Conservation (phyloP, 2,113 vertebrate genomes). For the Scytalopus superciliaris region DNA sequence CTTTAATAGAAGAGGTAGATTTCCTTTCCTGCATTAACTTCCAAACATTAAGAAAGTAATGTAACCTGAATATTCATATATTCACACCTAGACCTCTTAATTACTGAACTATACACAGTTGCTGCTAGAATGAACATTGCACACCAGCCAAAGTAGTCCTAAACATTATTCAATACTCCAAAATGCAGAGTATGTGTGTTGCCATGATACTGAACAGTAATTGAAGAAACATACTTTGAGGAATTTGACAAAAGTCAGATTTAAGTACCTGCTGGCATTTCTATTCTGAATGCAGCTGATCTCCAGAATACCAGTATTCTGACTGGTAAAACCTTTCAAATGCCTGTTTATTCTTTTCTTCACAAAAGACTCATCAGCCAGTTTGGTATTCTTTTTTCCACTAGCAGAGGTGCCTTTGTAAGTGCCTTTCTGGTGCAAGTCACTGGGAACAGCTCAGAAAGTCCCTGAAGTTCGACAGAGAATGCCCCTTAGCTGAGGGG, state of each 20-base stretch:
- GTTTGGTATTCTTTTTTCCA: neutral
- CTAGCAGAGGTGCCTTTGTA: neutral
- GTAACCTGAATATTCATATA: neutral
- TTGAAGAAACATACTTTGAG: neutral
- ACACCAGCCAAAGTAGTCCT: neutral
- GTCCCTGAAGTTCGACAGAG: neutral
- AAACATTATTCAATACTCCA: neutral
- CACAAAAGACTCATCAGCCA: fast-evolving
- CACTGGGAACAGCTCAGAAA: neutral
- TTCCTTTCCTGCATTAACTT: neutral
- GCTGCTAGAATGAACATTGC: neutral
- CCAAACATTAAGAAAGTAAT: neutral
- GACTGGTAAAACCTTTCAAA: neutral
- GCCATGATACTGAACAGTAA: neutral
- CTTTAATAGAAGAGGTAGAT: neutral
- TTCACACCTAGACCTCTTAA: neutral
- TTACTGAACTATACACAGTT: neutral
- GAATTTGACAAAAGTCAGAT: neutral
- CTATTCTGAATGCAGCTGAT: neutral
- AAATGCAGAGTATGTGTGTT: neutral
- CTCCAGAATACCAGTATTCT: neutral
- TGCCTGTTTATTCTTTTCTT: neutral
- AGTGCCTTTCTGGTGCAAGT: neutral
- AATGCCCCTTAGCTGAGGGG: neutral
- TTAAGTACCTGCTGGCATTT: neutral